Evolutionary conservation across 2,888 invertebrate species (phyloP).

Genomic region (Thysanoteuthis rhombus): DNA sequence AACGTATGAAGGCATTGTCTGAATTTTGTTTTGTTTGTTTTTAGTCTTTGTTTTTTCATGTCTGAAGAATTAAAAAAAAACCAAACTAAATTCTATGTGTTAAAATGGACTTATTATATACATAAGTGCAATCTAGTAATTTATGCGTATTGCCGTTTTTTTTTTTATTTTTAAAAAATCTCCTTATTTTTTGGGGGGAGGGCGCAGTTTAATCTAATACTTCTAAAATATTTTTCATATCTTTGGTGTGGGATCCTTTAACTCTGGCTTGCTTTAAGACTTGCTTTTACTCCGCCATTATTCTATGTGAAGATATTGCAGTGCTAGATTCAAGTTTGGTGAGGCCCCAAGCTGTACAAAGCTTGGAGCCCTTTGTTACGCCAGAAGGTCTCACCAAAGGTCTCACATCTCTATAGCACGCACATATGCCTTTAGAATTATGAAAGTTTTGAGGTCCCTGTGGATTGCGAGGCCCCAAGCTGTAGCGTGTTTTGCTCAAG

Average conservation of each 20-base stretch:
- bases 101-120: background rate
- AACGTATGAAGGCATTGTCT: constrained; percentile 1
- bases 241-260: background rate
- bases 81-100: background rate
- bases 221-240: background rate
- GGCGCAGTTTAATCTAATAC: background rate
- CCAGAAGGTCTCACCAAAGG: too few species aligned
- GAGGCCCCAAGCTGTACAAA: too few species aligned
- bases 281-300: background rate
- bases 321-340: too few species aligned
- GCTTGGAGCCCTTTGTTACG: too few species aligned
- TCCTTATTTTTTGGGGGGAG: background rate
- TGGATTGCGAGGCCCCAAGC: too few species aligned
- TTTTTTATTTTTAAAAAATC: background rate
- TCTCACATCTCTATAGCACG: too few species aligned
- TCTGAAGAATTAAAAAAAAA: background rate
- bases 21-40: background rate
- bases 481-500: too few species aligned
- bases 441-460: too few species aligned
- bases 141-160: background rate
- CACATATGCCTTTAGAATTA: too few species aligned
- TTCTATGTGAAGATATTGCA: background rate
- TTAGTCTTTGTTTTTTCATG: background rate
- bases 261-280: background rate
- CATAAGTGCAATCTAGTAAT: background rate